Evolutionary conservation across 2,888 invertebrate species (phyloP), one percentile per base, ranked within the genome.

Genomic region (Leucoptera coffeella): DNA sequence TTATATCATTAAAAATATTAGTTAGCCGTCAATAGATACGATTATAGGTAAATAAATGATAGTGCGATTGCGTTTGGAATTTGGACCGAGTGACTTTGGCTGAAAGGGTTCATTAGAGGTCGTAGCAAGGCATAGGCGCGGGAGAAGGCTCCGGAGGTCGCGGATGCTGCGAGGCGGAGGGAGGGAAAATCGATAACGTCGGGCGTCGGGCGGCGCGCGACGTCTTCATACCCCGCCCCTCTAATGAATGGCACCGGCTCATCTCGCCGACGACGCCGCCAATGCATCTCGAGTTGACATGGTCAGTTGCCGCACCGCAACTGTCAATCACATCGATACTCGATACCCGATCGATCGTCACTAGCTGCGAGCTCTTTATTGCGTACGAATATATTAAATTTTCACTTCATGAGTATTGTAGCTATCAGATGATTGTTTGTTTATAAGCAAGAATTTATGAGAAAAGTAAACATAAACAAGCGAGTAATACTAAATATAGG

Each of bases 1-100:
- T 65, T 67, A 65, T 67, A 62, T 65, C 62, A 65, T 65, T 67
- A 69, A 67, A 62, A 62, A 60, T 65, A 61, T 64, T 67, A 67
- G 64, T 58, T 53, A 46, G 50, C 43, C 45, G 45, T n/a, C n/a
- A n/a, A n/a, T n/a, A n/a, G n/a, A n/a, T n/a, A n/a, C n/a, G n/a
- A n/a, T n/a, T n/a, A n/a, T n/a, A n/a, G n/a, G n/a, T n/a, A n/a
- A n/a, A n/a, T n/a, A n/a, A n/a, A n/a, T n/a, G n/a, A n/a, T n/a
- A n/a, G n/a, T n/a, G n/a, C n/a, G n/a, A n/a, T n/a, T n/a, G n/a
- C n/a, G n/a, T n/a, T 56, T 59, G 60, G 56, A 64, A 67, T 62
- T 60, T 64, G 61, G 56, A 67, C 65, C 67, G 55, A 62, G 60
- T 59, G 62, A 61, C 64, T 61, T 65, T 58, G 54, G 55, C 53